A percentile compares a stretch with the other conserved stretches of the same genome.
Conservation (phyloP, 1,140 invertebrate species). For the Thaumatotibia leucotreta region DNA sequence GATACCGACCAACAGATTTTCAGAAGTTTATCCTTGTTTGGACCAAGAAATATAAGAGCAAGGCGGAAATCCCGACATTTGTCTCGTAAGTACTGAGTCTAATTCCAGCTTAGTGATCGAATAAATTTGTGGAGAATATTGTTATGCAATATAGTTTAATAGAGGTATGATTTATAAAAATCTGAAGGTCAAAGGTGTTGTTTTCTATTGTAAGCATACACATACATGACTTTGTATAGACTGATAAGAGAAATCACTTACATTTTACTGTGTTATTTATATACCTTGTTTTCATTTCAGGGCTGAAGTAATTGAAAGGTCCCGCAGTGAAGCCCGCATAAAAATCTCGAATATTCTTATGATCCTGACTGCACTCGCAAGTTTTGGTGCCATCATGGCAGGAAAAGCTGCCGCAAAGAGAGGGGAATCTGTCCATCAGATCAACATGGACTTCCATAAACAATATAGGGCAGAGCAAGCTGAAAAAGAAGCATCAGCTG, state of each 20-base stretch:
- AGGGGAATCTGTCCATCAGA: slow-evolving; percentile 80
- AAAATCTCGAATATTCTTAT: slow-evolving; percentile 83
- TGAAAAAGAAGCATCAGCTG: slow-evolving; percentile 19
- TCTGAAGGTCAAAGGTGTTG: not conserved
- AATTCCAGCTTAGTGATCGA: not conserved
- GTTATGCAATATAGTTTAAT: slow-evolving; percentile 15
- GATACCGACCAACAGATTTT: slow-evolving; percentile 71
- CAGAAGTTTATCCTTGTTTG: slow-evolving; percentile 82
- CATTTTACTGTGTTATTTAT: not conserved
- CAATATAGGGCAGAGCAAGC: slow-evolving; percentile 76
- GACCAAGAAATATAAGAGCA: slow-evolving; percentile 82
- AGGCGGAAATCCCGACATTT: slow-evolving; percentile 78
- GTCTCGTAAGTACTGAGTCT: slow-evolving; percentile 75
- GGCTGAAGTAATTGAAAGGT: slow-evolving; percentile 79
- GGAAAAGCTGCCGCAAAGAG: slow-evolving; percentile 81
- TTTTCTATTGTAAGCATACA: not conserved
- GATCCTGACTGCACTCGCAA: slow-evolving; percentile 77
- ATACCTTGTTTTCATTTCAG: slow-evolving; percentile 68
- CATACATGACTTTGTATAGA: not conserved
- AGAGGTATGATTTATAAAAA: not conserved
- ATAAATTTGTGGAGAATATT: not conserved
- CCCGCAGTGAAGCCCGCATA: slow-evolving; percentile 82
- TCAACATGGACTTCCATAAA: slow-evolving; percentile 84
- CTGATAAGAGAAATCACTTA: not conserved
- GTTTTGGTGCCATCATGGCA: slow-evolving; percentile 76